A percentile compares a stretch with the other conserved stretches of the same genome.
phyloP scores from a whole-genome alignment of 2,113 vertebrate species.

The Smithornis capensis region DNA sequence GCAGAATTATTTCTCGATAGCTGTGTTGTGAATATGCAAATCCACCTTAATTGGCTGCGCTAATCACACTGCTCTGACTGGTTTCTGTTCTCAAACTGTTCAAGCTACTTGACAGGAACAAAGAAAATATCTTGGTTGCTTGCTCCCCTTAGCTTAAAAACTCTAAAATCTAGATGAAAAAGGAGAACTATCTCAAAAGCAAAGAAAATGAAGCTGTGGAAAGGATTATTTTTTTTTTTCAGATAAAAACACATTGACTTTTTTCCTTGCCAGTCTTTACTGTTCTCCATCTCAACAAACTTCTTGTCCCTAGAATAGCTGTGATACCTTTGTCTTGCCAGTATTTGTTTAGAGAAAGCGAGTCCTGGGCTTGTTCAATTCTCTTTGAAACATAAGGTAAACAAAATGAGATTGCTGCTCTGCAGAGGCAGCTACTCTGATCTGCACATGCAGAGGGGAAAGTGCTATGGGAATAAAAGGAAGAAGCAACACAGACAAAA shows the following conservation, averaged over 20 bases:
- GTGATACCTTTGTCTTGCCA: constrained; percentile 47
- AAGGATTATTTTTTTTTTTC: constrained; percentile 48
- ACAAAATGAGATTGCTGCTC: constrained; percentile 51
- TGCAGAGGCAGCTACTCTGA: constrained; percentile 26
- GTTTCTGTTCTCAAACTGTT: constrained; percentile 38
- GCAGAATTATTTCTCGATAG: constrained; percentile 40
- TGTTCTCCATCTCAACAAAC: neutral
- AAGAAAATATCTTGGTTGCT: constrained; percentile 51
- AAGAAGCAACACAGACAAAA: neutral
- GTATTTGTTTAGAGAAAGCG: constrained; percentile 44
- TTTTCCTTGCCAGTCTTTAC: constrained; percentile 3
- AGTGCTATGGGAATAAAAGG: neutral
- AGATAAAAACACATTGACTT: constrained; percentile 37
- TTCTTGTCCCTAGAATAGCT: constrained; percentile 32
- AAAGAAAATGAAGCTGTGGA: constrained; percentile 40
- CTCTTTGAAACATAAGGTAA: constrained; percentile 56
- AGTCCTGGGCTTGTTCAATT: constrained; percentile 49
- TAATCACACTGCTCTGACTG: constrained; percentile 51
- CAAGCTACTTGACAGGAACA: constrained; percentile 60
- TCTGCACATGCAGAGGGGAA: neutral
- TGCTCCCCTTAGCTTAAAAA: constrained; percentile 27
- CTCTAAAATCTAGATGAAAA: constrained; percentile 45
- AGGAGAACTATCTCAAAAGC: constrained; percentile 36
- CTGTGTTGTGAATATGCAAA: constrained; percentile 58
- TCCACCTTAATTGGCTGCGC: constrained; percentile 40